These are phyloP conservation scores for Heliconius hortense DNA, from an alignment of 2,888 invertebrate species.

Conservation along the genomic window DNA sequence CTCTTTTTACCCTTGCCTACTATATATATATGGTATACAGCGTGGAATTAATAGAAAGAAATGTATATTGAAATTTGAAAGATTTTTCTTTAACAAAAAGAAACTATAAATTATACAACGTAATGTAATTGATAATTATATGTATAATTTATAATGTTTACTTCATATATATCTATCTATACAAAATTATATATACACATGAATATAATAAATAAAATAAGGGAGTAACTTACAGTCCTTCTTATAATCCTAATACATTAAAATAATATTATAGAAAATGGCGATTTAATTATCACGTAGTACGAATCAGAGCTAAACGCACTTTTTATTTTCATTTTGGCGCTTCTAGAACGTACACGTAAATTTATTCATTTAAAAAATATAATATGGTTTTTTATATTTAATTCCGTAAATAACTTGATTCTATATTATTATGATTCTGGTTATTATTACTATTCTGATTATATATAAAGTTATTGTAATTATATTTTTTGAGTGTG, in stretches of 20 bases:
- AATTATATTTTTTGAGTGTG: neutral
- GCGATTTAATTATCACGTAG: constrained; percentile 54
- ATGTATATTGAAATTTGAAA: neutral
- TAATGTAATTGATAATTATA: neutral
- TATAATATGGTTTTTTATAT: neutral
- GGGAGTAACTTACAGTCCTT: constrained; percentile 3
- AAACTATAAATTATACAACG: too few species aligned
- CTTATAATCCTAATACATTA: constrained; percentile 9
- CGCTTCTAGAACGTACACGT: constrained; percentile 60
- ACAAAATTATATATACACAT: neutral
- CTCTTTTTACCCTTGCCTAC: neutral
- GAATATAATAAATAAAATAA: constrained; percentile 3
- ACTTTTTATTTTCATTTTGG: constrained; percentile 57
- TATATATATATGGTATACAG: neutral
- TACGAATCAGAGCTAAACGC: constrained; percentile 61
- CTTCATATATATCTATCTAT: neutral
- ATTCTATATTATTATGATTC: neutral
- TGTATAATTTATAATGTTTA: neutral
- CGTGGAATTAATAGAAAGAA: neutral
- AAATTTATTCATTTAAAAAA: constrained; percentile 18
- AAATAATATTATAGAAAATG: constrained; percentile 18
- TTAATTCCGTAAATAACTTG: constrained; percentile 4
- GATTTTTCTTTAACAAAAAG: too few species aligned
- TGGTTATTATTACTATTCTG: neutral
- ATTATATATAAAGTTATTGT: neutral